A percentile compares a stretch with the other conserved stretches of the same genome.
These are phyloP conservation scores for Syngnathus scovelli DNA, from an alignment of 2,113 vertebrate species.

Conservation along the genomic window DNA sequence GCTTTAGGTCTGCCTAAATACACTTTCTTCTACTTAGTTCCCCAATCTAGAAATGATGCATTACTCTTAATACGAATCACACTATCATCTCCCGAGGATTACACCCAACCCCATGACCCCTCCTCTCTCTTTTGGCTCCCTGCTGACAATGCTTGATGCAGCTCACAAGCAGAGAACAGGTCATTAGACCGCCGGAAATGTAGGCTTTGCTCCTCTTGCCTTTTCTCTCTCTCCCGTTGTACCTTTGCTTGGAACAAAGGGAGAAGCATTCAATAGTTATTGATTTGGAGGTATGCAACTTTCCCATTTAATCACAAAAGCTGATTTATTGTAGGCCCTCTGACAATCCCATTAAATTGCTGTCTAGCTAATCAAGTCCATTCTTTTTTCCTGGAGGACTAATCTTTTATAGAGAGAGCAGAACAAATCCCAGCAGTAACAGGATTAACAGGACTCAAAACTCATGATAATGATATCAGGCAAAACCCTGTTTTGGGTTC, in stretches of 20 bases:
- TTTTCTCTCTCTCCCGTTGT: conserved; percentile 23
- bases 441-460: conserved; percentile 57
- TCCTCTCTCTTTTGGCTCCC: conserved; percentile 20
- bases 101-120: neutral
- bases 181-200: conserved; percentile 59
- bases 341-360: conserved; percentile 81
- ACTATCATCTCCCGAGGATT: conserved; percentile 9
- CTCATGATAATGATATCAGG: neutral
- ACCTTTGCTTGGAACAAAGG: conserved; percentile 50
- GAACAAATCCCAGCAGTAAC: conserved; percentile 72
- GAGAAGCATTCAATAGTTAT: conserved; percentile 75
- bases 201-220: conserved; percentile 39
- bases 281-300: conserved; percentile 70
- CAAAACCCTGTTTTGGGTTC: neutral
- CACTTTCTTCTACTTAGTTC: conserved; percentile 59
- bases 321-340: conserved; percentile 75
- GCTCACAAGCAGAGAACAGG: conserved; percentile 13
- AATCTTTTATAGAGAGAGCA: conserved; percentile 73
- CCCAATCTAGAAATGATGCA: conserved; percentile 51
- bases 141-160: conserved; percentile 34
- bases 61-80: conserved; percentile 45
- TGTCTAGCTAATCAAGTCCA: conserved; percentile 79
- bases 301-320: conserved; percentile 82
- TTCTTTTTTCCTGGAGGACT: conserved; percentile 72
- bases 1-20: conserved; percentile 43